Percentiles rank a stretch among this genome's conserved stretches.
These are phyloP conservation scores for Fratercula arctica DNA, from an alignment of 2,797 vertebrate species.

Conservation along the genomic window DNA sequence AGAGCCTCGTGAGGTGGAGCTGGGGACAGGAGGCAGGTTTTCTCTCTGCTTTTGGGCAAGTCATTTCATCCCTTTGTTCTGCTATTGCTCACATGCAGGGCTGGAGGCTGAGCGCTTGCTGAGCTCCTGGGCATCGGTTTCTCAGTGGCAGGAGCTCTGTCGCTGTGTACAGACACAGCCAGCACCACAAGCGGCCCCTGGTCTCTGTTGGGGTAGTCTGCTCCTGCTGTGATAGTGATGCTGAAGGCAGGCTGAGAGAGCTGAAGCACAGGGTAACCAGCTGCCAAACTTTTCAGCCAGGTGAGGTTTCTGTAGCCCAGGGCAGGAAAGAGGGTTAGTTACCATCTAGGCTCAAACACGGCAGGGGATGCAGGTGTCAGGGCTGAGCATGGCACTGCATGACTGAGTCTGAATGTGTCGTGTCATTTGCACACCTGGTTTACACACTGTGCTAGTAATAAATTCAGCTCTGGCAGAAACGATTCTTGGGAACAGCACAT, in stretches of 20 bases:
- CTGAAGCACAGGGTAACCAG: not conserved
- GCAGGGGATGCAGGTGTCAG: not conserved
- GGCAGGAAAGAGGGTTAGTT: not conserved
- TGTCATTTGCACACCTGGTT: not conserved
- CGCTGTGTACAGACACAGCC: not conserved
- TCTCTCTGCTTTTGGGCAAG: not conserved
- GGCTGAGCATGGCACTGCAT: not conserved
- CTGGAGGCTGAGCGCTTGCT: not conserved
- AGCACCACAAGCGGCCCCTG: not conserved
- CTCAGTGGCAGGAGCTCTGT: not conserved
- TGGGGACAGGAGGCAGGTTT: not conserved
- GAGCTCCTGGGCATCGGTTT: not conserved
- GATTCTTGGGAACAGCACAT: not conserved
- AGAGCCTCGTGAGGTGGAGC: not conserved
- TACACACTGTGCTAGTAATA: not conserved
- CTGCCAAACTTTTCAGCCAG: not conserved
- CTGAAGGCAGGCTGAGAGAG: not conserved
- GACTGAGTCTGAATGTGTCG: not conserved
- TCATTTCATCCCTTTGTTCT: not conserved
- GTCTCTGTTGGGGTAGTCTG: not conserved
- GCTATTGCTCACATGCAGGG: accelerated
- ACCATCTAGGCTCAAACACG: not conserved
- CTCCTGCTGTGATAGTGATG: not conserved
- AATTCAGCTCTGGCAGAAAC: not conserved
- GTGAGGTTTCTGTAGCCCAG: not conserved